Conservation (phyloP, 2,113 vertebrate genomes). For the Monarcha castaneiventris region DNA sequence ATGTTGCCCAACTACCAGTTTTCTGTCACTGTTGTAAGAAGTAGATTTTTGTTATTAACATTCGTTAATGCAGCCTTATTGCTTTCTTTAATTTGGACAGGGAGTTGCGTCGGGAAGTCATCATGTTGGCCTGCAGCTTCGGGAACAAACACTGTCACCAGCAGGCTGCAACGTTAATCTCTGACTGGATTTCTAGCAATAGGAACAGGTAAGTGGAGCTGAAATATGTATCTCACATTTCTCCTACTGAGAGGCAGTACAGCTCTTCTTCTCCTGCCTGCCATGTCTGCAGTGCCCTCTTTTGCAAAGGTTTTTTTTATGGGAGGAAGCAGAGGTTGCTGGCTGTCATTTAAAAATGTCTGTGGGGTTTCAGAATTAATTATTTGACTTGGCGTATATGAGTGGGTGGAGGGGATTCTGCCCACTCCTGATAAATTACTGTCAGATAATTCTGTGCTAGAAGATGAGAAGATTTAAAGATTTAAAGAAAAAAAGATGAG, state of each 20-base stretch:
- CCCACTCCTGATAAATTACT: not conserved
- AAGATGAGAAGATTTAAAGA: not conserved
- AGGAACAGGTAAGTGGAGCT: conserved; percentile 84
- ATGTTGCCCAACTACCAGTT: not conserved
- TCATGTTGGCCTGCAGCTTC: conserved; percentile 96
- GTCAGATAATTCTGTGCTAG: not conserved
- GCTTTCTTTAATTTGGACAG: conserved; percentile 64
- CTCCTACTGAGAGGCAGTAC: not conserved
- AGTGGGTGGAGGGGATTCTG: not conserved
- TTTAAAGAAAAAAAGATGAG: not conserved
- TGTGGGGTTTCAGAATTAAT: not conserved
- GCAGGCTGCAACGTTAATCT: conserved; percentile 91
- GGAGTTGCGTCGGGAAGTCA: conserved; percentile 91
- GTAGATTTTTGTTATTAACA: not conserved
- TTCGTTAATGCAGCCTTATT: not conserved
- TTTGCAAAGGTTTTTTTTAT: not conserved
- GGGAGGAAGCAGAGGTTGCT: not conserved
- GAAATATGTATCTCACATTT: not conserved
- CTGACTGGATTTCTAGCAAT: conserved; percentile 98
- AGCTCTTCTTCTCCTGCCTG: not conserved
- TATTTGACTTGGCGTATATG: not conserved
- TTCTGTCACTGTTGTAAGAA: not conserved
- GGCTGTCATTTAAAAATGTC: not conserved
- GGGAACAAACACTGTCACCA: conserved; percentile 98
- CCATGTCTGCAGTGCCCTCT: not conserved